Percentiles rank a stretch among this genome's conserved stretches.
These are phyloP conservation scores for Ichneumon xanthorius DNA, from an alignment of 2,888 invertebrate species.

Conservation along the genomic window DNA sequence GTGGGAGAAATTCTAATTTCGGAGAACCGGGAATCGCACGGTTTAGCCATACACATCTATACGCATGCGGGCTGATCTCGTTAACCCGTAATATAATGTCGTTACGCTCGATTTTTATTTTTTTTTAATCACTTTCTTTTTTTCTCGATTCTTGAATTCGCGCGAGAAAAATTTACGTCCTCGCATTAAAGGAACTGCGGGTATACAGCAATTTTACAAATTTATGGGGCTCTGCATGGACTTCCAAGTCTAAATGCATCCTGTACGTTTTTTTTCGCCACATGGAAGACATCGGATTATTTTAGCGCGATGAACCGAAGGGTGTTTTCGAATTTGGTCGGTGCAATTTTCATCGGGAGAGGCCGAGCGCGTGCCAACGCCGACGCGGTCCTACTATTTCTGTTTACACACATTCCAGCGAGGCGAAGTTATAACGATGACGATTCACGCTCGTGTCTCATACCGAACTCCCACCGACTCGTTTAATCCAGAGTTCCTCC, in stretches of 20 bases:
- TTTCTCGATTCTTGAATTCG: slow-evolving; percentile 16
- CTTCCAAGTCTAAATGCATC: slow-evolving; percentile 2
- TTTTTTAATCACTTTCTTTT: not conserved
- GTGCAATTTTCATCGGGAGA: slow-evolving; percentile 31
- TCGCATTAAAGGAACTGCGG: not conserved
- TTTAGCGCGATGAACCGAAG: slow-evolving; percentile 4
- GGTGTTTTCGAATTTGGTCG: slow-evolving; percentile 32
- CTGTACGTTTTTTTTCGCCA: not conserved
- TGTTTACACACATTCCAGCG: slow-evolving; percentile 65
- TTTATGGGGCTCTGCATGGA: not conserved
- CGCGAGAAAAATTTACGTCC: slow-evolving; percentile 8
- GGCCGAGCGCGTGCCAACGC: slow-evolving; percentile 52
- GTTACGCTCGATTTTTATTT: slow-evolving; percentile 27
- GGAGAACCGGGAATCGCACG: slow-evolving; percentile 65
- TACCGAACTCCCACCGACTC: slow-evolving; percentile 26
- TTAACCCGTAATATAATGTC: slow-evolving; percentile 62
- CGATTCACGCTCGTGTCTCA: slow-evolving; percentile 42
- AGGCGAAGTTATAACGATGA: slow-evolving; percentile 57
- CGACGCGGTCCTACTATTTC: slow-evolving; percentile 57
- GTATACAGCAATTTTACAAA: not conserved
- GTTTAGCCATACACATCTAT: slow-evolving; percentile 17
- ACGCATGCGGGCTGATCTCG: slow-evolving; percentile 48
- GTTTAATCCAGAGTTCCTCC: not conserved
- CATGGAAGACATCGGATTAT: slow-evolving; percentile 30
- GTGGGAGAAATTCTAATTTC: slow-evolving; percentile 68